Conservation (phyloP, 2,113 vertebrate species). For the Malurus melanocephalus region DNA sequence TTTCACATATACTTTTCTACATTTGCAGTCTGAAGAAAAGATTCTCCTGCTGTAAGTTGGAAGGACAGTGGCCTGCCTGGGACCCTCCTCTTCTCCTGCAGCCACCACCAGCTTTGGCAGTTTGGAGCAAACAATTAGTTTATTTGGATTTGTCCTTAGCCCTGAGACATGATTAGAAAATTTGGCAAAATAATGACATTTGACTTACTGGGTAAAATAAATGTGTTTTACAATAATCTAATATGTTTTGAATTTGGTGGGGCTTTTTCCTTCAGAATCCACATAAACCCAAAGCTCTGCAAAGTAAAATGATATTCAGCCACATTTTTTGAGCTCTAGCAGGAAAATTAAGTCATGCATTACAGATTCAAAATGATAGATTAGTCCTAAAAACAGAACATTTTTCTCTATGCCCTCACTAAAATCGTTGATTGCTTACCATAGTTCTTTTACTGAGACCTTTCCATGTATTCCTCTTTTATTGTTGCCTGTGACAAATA, state of each 20-base stretch:
- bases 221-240: background rate
- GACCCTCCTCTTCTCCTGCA: background rate
- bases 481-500: slow-evolving; percentile 2
- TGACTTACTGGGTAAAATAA: background rate
- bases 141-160: background rate
- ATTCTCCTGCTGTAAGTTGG: background rate
- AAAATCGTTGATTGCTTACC: background rate
- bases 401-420: background rate
- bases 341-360: slow-evolving; percentile 9
- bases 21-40: background rate
- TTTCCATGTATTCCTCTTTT: background rate
- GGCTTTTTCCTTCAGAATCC: background rate
- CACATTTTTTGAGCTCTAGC: background rate
- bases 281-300: background rate
- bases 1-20: background rate
- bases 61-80: background rate
- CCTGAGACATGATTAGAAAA: background rate
- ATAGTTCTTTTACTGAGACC: background rate
- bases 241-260: background rate
- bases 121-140: background rate
- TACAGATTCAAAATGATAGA: slow-evolving; percentile 10
- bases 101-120: background rate
- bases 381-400: background rate
- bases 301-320: background rate
- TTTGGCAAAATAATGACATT: background rate